phyloP scores from a whole-genome alignment of 2,113 vertebrate species.

The Engraulis encrasicolus region DNA sequence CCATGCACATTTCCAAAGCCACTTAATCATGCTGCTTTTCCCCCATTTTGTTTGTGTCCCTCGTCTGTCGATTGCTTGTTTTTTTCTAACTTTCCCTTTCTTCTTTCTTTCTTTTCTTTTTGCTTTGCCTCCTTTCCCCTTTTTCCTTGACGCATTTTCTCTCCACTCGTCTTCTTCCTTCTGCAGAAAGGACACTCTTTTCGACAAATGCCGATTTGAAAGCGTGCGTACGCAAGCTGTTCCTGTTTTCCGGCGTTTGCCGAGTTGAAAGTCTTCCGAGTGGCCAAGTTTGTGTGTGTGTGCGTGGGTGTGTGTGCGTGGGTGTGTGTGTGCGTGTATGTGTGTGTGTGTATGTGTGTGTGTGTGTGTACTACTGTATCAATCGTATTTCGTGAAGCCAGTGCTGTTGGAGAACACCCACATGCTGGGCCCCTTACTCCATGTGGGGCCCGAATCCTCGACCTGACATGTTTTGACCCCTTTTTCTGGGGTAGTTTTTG shows the following conservation, averaged over 20 bases:
- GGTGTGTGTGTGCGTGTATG: too few relatives aligned
- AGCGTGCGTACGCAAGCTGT: not conserved
- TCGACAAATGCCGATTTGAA: not conserved
- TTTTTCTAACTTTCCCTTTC: not conserved
- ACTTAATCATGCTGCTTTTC: slow-evolving; percentile 16
- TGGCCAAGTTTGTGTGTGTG: too few relatives aligned
- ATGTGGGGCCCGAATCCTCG: too few relatives aligned
- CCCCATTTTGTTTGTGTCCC: not conserved
- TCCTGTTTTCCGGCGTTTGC: not conserved
- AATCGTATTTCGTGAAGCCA: too few relatives aligned
- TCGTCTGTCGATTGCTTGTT: not conserved
- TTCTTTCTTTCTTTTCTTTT: not conserved
- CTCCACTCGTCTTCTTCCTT: not conserved
- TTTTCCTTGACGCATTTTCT: too few relatives aligned
- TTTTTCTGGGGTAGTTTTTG: too few relatives aligned
- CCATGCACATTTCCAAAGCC: not conserved
- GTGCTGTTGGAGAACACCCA: too few relatives aligned
- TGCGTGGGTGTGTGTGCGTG: too few relatives aligned
- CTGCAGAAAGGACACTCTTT: not conserved
- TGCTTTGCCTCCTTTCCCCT: not conserved
- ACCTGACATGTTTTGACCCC: too few relatives aligned
- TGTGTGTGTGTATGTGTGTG: too few relatives aligned
- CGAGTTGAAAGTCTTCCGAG: not conserved
- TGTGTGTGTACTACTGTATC: too few relatives aligned
- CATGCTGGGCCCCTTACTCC: too few relatives aligned